Evolutionary conservation across 2,888 invertebrate genomes (phyloP), one percentile per base, ranked within the genome.

Genomic region (Callyntrura sp.): DNA sequence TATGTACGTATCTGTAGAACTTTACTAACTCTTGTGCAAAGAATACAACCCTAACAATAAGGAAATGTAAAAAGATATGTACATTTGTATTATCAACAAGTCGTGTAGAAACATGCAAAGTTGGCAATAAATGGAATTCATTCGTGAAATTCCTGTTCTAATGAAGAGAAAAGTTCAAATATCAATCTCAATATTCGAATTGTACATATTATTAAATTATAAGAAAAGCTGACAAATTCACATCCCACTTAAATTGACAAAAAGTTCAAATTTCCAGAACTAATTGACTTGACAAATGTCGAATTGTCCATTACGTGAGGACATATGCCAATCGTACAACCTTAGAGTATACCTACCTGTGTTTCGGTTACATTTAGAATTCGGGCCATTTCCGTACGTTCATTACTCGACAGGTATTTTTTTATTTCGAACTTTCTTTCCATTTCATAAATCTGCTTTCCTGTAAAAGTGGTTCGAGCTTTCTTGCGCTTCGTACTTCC

Each of bases 401-500:
- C 99, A 91, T 98, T 98, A 28, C 98, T 98, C 93, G 98, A 98
- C 92, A 99, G 96, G 95, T 99, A 99, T 95, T 99, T 99, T 95
- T 99, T 99, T 93, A 97, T 96, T 94, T 93, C 99, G 94, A 99
- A 99, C 95, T 98, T 97, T 94, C 98, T 98, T 95, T 99, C 99
- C 94, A 99, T 95, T 95, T 99, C 99, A 95, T 98, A 99, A 94
- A 98, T 98, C 95, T 98, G 98, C 81, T 98, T 95, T 0, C 99
- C 99, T 0, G 98, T 98, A 95, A 99, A 99, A 25, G 98, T 98
- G 28, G 98, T 98, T 91, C 98, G 95, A 0, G 98, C 98, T 94
- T 98, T 99, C 95, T 97, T 97, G 94, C 96, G 96, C 94, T 96
- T 96, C 91, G 95, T 95, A 93, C 91, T 96, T 95, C 92, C 92